Conservation (phyloP, 2,888 invertebrate species). For the Bursaphelenchus okinawaensis region DNA sequence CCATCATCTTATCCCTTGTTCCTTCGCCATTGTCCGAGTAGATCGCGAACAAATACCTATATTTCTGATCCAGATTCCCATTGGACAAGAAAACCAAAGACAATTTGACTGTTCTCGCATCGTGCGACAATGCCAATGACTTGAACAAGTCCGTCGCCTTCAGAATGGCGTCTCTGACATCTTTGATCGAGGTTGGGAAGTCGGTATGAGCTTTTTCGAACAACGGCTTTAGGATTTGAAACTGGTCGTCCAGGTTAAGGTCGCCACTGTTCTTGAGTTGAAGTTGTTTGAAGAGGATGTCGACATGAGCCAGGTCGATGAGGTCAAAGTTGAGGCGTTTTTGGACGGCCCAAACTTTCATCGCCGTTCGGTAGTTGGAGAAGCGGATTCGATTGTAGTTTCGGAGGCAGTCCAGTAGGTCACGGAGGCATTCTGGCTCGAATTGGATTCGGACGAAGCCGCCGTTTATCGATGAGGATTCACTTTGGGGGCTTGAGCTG, state of each 20-base stretch:
- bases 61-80: constrained; percentile 23
- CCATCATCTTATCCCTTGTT: not conserved
- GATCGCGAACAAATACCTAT: not conserved
- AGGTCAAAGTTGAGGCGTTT: constrained; percentile 65
- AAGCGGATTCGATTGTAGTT: constrained; percentile 94
- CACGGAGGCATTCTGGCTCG: constrained; percentile 56
- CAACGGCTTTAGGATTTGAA: not conserved
- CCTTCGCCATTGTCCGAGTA: not conserved
- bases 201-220: constrained; percentile 9
- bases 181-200: not conserved
- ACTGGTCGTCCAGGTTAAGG: not conserved
- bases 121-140: not conserved
- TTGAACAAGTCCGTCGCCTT: not conserved
- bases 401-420: constrained; percentile 79
- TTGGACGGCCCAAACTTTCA: constrained; percentile 91
- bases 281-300: constrained; percentile 17
- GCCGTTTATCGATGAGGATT: not conserved
- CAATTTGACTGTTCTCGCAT: constrained; percentile 73
- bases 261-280: not conserved
- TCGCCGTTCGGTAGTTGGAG: constrained; percentile 94
- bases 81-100: constrained; percentile 85
- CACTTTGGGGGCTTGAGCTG: not conserved
- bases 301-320: constrained; percentile 47
- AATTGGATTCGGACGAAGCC: not conserved
- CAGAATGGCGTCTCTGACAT: constrained; percentile 4